A percentile compares a stretch with the other conserved stretches of the same genome.
Conservation (phyloP, 2,113 vertebrate genomes). For the Alexandromys fortis region DNA sequence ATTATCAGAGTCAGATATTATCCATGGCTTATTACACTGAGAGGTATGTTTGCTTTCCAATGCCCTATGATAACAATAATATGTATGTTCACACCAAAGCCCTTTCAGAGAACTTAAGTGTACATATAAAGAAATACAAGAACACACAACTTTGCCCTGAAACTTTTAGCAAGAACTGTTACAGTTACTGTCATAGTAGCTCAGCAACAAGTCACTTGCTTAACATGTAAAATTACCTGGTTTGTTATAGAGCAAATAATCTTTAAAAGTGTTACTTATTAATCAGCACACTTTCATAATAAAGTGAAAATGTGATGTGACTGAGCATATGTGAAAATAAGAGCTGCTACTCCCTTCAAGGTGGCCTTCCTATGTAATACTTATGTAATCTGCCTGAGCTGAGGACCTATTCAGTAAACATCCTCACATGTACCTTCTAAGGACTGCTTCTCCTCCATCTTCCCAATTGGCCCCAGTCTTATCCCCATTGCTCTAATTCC, state of each 20-base stretch:
- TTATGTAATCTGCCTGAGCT: not conserved
- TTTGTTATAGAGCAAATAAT: not conserved
- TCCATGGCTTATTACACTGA: not conserved
- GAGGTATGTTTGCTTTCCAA: not conserved
- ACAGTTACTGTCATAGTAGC: accelerated
- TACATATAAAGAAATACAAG: not conserved
- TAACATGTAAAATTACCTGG: not conserved
- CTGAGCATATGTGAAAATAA: not conserved
- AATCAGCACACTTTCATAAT: not conserved
- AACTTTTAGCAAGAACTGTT: not conserved
- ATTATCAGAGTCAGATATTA: not conserved
- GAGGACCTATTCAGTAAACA: accelerated
- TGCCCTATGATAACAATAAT: not conserved
- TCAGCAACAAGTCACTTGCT: not conserved
- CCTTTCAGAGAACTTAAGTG: not conserved
- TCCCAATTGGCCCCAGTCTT: accelerated
- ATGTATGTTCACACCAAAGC: not conserved
- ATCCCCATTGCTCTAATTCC: not conserved
- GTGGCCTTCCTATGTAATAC: not conserved
- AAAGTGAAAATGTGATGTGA: not conserved
- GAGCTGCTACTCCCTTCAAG: not conserved
- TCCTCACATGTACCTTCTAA: not conserved
- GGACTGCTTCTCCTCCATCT: not conserved
- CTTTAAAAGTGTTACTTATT: not conserved
- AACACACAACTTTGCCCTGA: not conserved